Evolutionary conservation across 2,888 invertebrate species (phyloP).

Genomic region (Dynastes maya): DNA sequence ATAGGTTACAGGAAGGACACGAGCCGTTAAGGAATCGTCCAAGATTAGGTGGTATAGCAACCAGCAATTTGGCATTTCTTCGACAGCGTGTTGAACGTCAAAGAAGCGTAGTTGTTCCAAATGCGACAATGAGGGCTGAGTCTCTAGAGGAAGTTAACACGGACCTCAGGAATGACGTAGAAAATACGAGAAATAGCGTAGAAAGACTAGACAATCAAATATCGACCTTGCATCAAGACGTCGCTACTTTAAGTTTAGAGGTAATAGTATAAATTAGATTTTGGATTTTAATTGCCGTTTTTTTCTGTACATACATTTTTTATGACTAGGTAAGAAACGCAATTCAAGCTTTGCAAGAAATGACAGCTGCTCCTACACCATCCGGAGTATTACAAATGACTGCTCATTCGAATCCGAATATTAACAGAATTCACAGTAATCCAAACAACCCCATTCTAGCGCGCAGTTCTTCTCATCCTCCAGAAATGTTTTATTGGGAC

Average conservation of each 20-base stretch:
- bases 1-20: conserved; percentile 66
- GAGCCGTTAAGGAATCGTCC: conserved; percentile 60
- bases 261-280: conserved; percentile 68
- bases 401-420: conserved; percentile 87
- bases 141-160: conserved; percentile 77
- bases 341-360: conserved; percentile 87
- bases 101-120: conserved; percentile 74
- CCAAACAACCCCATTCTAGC: conserved; percentile 74
- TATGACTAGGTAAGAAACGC: conserved; percentile 81
- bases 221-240: conserved; percentile 87
- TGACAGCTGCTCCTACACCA: conserved; percentile 76
- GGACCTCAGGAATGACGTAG: conserved; percentile 69
- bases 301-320: not conserved
- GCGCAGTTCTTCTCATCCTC: conserved; percentile 87
- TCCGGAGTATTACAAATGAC: conserved; percentile 73
- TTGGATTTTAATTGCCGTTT: not conserved
- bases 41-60: conserved; percentile 67
- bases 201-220: conserved; percentile 89
- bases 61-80: conserved; percentile 71
- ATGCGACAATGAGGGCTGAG: conserved; percentile 73
- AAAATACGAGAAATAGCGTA: conserved; percentile 70
- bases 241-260: conserved; percentile 88
- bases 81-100: conserved; percentile 81
- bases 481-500: conserved; percentile 88
- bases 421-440: conserved; percentile 68